A percentile compares a stretch with the other conserved stretches of the same genome.
These are phyloP conservation scores for Mormyrus iriodes DNA, from an alignment of 2,113 vertebrate genomes.

Conservation along the genomic window DNA sequence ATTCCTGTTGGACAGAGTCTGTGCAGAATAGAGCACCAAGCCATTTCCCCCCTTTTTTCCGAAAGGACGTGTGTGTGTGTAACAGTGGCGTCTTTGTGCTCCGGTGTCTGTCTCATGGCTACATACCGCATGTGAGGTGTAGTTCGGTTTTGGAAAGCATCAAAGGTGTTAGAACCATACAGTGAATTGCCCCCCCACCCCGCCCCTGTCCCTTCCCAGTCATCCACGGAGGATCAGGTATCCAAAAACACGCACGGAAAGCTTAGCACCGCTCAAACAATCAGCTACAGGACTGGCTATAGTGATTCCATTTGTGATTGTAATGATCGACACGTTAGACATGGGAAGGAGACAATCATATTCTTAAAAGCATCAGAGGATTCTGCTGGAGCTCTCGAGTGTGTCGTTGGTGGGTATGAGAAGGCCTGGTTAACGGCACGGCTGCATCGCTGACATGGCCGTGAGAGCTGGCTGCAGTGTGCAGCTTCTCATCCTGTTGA, in stretches of 20 bases:
- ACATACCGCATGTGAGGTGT: slow-evolving; percentile 44
- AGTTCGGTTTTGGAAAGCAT: slow-evolving; percentile 41
- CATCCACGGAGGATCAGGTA: slow-evolving; percentile 48
- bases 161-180: slow-evolving; percentile 50
- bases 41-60: slow-evolving; percentile 3
- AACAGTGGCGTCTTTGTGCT: slow-evolving; percentile 43
- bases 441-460: background rate
- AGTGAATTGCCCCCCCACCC: slow-evolving; percentile 19
- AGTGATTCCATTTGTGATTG: slow-evolving; percentile 29
- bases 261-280: slow-evolving; percentile 34
- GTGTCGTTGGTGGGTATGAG: background rate
- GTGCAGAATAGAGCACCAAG: slow-evolving; percentile 46
- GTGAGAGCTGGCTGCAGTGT: background rate
- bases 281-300: slow-evolving; percentile 43
- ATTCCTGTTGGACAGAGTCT: slow-evolving; percentile 38
- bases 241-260: slow-evolving; percentile 52
- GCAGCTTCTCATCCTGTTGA: slow-evolving; percentile 37
- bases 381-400: background rate
- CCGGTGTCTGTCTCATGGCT: slow-evolving; percentile 28
- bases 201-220: slow-evolving; percentile 35
- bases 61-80: slow-evolving; percentile 4
- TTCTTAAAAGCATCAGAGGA: background rate
- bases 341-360: background rate
- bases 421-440: background rate
- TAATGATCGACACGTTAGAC: slow-evolving; percentile 38